Evolutionary conservation across 2,797 vertebrate genomes (phyloP), one percentile per base, ranked within the genome.

Genomic region (Macrochelys suwanniensis): DNA sequence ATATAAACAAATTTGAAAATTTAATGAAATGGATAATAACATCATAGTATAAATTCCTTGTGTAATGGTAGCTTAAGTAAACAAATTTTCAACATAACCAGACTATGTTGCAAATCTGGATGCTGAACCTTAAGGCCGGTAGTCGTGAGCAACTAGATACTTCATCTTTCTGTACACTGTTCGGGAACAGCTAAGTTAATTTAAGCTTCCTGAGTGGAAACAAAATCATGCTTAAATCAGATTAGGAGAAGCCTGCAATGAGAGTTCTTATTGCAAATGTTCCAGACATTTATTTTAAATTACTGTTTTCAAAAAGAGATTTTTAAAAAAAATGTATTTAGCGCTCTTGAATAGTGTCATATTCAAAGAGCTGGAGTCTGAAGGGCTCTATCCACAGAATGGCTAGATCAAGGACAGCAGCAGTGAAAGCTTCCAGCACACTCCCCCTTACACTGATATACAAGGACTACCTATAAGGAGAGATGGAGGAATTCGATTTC

Each of bases 101-200:
- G 54, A 28, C 85, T 82, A 3, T 83, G 49, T 91, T 88, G 82
- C 85, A 82, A 93, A 92, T 92, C 84, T 85, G 80, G 57, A 57
- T 90, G 68, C 82, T 94, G 81, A 96, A 65, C 51, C 61, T 71
- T 87, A 77, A 37, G 53, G 91, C 84, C 42, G 88, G 59, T 92
- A 88, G 79, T 90, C 91, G 65, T 88, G 87, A 90, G 80, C 51
- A 80, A 86, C 45, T 91, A 92, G 77, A 37, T 96, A 93, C 51
- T 93, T 96, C 17, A 57, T 95, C 53, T 91, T 96, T 96, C 87
- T 95, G 56, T 93, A 68, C 74, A 91, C 76, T 84, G 84, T 86
- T 97, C 94, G 94, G 94, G 83, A 97, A 92, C 74, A 96, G 56
- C 88, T 97, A 96, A 97, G 93, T 94, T 93, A 94, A 96, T 96